Base-by-base conservation (phyloP, 2,888 invertebrate species). In the Lepidocyrtoides sp. region DNA sequence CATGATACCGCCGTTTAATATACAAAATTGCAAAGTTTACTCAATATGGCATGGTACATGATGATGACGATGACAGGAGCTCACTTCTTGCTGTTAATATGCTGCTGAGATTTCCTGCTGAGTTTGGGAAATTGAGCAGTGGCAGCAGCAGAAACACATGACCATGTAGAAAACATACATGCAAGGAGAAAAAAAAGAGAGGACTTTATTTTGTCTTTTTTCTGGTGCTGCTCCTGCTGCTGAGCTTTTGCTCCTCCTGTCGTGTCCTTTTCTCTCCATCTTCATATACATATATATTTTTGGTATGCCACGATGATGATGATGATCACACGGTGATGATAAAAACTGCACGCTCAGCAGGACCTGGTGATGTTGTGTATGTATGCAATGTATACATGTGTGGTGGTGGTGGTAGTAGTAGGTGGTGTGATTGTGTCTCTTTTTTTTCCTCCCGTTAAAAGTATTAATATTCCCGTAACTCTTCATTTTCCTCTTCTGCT, bases 91-190 rank as follows among this genome's bases (percentile, higher is more conserved):
- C 72, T 83, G 89, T 83, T 89, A 66, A 41, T 72, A 72, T 72
- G 81, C 89, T 89, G 89, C 89, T 89, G 89, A 91, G 92, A 91
- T 91, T 91, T 91, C 93, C 93, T 92, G 93, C 93, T 92, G 93
- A 90, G 93, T 86, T 82, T 54, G 92, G 92, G 92, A 93, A 93
- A 93, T 93, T 93, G 93, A 93, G 91, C 89, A 87, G 91, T 29
- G 91, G 84, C 81, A 54, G 72, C 12, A 77, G 54, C n/a, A 29
- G 51, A 29, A 32, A 66, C 29, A 23, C 10, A 44, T 14, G 14
- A 32, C 17, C 48, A 77, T 54, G 51, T 14, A 26, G 57, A 10
- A 41, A 17, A 32, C 66, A 75, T 75, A 51, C 77, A 57, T 54
- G 57, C 57, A 57, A 20, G 72, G 8, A 72, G 23, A 29, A 29